Conservation (phyloP, 2,113 vertebrate species). For the Engystomops pustulosus region DNA sequence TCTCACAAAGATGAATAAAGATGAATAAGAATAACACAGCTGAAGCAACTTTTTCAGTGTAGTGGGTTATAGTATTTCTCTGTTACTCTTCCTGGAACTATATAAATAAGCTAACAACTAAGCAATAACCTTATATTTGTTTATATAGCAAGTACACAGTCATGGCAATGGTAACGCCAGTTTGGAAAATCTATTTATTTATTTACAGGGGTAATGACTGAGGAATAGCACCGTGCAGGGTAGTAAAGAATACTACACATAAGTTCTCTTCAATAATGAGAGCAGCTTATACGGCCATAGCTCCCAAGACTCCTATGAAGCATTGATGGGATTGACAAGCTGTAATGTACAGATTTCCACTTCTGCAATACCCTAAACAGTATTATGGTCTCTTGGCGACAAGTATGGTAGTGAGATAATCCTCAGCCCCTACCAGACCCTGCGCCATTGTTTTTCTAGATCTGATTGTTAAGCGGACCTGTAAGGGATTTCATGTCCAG, state of each 20-base stretch:
- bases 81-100: not conserved
- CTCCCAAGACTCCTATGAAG: not conserved
- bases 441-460: not conserved
- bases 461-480: conserved; percentile 35
- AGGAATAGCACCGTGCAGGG: too few species aligned
- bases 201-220: too few species aligned
- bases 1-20: too few species aligned
- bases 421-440: not conserved
- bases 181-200: too few species aligned
- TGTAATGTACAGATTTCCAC: not conserved
- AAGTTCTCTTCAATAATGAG: too few species aligned
- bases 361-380: not conserved
- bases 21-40: too few species aligned
- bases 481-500: conserved; percentile 19
- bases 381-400: not conserved
- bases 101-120: not conserved
- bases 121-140: too few species aligned
- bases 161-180: too few species aligned
- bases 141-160: too few species aligned
- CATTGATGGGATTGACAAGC: not conserved
- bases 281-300: too few species aligned
- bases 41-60: too few species aligned
- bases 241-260: too few species aligned
- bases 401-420: not conserved
- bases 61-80: not conserved